Evolutionary conservation across 2,888 invertebrate species (phyloP), one percentile per base, ranked within the genome.

Genomic region (Ptychoptera contaminata): DNA sequence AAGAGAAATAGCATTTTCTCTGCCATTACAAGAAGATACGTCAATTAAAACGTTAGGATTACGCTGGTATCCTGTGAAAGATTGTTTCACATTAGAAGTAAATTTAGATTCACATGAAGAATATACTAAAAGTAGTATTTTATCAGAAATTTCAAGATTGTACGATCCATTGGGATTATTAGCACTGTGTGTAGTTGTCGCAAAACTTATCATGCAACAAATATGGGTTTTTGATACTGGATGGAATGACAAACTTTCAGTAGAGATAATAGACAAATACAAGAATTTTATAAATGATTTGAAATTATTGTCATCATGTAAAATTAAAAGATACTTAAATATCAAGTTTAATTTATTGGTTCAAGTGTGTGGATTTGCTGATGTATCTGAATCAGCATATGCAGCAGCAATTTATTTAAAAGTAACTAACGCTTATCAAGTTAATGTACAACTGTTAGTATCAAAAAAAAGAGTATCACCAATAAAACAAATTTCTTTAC

Each of bases 401-500:
- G n/a, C n/a, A n/a, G n/a, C n/a, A n/a, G n/a, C n/a, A n/a, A n/a
- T n/a, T n/a, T n/a, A n/a, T n/a, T n/a, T n/a, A n/a, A n/a, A n/a
- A n/a, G n/a, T n/a, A n/a, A n/a, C n/a, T n/a, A n/a, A n/a, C n/a
- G n/a, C n/a, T n/a, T n/a, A n/a, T n/a, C n/a, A n/a, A n/a, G n/a
- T n/a, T n/a, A n/a, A n/a, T n/a, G n/a, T n/a, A n/a, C n/a, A n/a
- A n/a, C n/a, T n/a, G n/a, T n/a, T n/a, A n/a, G n/a, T n/a, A n/a
- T n/a, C n/a, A n/a, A 47, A 47, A 31, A 40, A 43, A 12, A 37
- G 39, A 15, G 45, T 47, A 2, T 39, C 45, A 38, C 47, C 45
- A 31, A 11, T 40, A 6, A 55, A 53, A 36, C 35, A 41, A 8
- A 42, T 49, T 5, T 47, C 53, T 2, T 46, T 55, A 15, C 51